Evolutionary conservation across 1,140 invertebrate species (phyloP), one percentile per base, ranked within the genome.

Genomic region (Panagrolaimus sp.): DNA sequence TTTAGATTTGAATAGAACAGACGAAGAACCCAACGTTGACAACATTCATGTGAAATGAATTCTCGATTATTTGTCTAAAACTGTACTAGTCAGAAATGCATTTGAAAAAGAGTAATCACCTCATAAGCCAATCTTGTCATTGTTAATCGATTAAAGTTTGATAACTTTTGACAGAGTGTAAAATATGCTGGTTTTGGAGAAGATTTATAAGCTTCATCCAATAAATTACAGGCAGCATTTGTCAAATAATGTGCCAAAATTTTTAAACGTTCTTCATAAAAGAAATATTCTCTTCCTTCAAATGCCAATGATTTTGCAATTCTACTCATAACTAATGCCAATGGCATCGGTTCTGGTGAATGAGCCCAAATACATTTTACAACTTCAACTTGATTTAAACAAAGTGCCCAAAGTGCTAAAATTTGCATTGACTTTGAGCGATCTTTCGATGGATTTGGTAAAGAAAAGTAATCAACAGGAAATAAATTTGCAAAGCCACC

Each of bases 1-100:
- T 79, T 75, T 38, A 80, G 67, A 63, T 76, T 73, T 0, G 77
- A 77, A 67, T 80, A 77, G 9, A 80, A 70, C n/a, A 80, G 71
- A 24, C 77, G 73, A 48, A 73, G 73, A 45, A 78, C 72, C 77
- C 77, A 80, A 32, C 75, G 70, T 65, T 80, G 79, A 55, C 77
- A 80, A 47, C 78, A 82, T 48, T 80, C 79, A 43, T 80, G 79
- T 7, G 79, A 73, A 63, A 80, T 71, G 58, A 80, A 70, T 6
- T 43, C 47, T 15, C 72, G 65, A 12, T 69, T 65, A 62, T 76
- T 76, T 14, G 72, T 68, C 77, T 78, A 43, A 63, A 77, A 77
- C 10, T 58, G 24, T 6, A 26, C n/a, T 15, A 28, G 2, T 38
- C 2, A 12, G n/a, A 55, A 15, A n/a, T 43, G 1, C 0, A 38